phyloP scores from a whole-genome alignment of 2,888 invertebrate genomes.

The Mesochorus sp. region DNA sequence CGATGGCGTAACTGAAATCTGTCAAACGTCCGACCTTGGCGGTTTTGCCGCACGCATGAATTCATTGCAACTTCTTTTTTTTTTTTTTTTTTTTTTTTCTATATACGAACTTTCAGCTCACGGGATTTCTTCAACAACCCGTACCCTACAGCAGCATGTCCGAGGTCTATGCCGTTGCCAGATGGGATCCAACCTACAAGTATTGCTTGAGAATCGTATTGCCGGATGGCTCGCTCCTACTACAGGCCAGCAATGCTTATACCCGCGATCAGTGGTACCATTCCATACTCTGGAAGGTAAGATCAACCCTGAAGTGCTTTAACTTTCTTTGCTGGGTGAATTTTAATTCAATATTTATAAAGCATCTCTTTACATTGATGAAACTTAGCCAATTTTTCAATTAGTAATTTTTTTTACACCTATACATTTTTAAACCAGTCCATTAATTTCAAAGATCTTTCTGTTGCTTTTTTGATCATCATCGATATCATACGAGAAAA shows the following conservation, averaged over 20 bases:
- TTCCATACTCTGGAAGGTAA: constrained; percentile 91
- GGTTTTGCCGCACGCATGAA: not conserved
- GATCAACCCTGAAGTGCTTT: no score
- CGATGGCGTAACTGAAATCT: constrained; percentile 24
- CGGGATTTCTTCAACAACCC: constrained; percentile 86
- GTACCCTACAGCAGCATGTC: constrained; percentile 89
- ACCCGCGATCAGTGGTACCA: constrained; percentile 93
- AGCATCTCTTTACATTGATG: no score
- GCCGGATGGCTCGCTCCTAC: constrained; percentile 88
- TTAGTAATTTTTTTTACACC: no score
- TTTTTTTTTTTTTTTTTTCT: constrained; percentile 20
- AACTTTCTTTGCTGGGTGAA: no score
- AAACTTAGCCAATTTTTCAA: no score
- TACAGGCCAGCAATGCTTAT: constrained; percentile 90
- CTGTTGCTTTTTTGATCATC: no score
- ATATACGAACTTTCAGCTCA: constrained; percentile 83
- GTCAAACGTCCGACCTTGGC: constrained; percentile 23
- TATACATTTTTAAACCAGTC: no score
- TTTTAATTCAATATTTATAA: no score
- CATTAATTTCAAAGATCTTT: no score
- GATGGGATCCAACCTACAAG: constrained; percentile 91
- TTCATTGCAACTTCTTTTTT: constrained; percentile 23
- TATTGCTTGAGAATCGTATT: constrained; percentile 90
- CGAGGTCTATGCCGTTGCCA: constrained; percentile 89
- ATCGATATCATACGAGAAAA: no score